phyloP scores from a whole-genome alignment of 2,113 vertebrate species.

The Toxostoma redivivum region DNA sequence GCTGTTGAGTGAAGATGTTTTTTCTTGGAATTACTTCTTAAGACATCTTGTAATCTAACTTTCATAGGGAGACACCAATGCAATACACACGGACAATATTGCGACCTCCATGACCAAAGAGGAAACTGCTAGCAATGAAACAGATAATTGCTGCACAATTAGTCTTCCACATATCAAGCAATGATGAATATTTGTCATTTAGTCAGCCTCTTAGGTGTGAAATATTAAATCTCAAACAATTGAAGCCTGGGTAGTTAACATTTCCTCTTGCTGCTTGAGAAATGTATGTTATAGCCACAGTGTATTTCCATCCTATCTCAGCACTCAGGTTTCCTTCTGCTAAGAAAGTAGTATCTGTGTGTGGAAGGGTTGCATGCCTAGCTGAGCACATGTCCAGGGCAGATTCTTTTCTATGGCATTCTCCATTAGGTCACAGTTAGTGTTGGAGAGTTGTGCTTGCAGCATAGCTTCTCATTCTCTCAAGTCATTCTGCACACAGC shows the following conservation, averaged over 20 bases:
- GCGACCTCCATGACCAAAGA: not conserved
- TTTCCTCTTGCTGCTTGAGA: not conserved
- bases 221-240: not conserved
- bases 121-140: not conserved
- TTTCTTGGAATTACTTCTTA: not conserved
- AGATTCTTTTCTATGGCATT: not conserved
- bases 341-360: not conserved
- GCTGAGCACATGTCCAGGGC: not conserved
- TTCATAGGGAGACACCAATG: not conserved
- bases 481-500: not conserved
- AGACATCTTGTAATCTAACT: not conserved
- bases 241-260: not conserved
- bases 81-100: not conserved
- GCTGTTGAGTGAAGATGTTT: not conserved
- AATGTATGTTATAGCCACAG: not conserved
- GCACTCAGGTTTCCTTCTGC: not conserved
- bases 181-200: not conserved
- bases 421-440: not conserved
- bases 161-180: not conserved
- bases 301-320: not conserved
- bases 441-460: not conserved
- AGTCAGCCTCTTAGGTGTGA: not conserved
- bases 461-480: not conserved
- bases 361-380: not conserved
- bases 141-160: not conserved